These are phyloP conservation scores for Seriola quinqueradiata DNA, from an alignment of 2,113 vertebrate genomes.

Conservation along the genomic window DNA sequence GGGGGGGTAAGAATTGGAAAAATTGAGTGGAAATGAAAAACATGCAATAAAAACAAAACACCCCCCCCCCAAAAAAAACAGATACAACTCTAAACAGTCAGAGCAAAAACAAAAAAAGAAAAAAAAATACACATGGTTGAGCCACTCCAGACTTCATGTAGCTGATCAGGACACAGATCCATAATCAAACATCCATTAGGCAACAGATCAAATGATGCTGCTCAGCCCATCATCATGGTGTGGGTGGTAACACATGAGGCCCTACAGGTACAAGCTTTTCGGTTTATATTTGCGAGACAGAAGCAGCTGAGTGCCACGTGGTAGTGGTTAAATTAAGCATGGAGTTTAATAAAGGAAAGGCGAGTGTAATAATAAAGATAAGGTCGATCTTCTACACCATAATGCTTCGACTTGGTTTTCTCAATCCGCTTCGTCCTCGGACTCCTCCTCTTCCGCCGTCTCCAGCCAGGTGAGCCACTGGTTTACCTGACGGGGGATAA, in stretches of 20 bases:
- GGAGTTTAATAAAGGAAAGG: constrained; percentile 60
- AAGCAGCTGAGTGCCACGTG: constrained; percentile 87
- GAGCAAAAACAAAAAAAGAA: constrained; percentile 4
- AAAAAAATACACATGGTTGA: constrained; percentile 14
- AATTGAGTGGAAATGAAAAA: constrained; percentile 25
- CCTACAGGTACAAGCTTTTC: constrained; percentile 74
- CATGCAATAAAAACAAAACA: constrained; percentile 32
- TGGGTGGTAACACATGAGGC: constrained; percentile 34
- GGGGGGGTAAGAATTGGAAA: too few species aligned
- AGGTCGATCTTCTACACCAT: constrained; percentile 81
- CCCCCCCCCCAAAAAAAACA: constrained; percentile 2
- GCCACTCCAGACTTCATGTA: constrained; percentile 55
- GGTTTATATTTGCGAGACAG: constrained; percentile 85
- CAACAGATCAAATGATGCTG: constrained; percentile 41
- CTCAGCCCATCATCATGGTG: constrained; percentile 33
- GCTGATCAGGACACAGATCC: constrained; percentile 46
- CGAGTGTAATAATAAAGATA: constrained; percentile 76
- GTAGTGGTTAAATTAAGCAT: constrained; percentile 89
- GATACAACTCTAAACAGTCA: constrained; percentile 17
- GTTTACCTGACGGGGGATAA: constrained; percentile 88
- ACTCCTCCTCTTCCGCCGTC: constrained; percentile 99
- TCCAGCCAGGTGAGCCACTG: constrained; percentile 99
- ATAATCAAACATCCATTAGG: constrained; percentile 38
- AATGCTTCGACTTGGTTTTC: constrained; percentile 89
- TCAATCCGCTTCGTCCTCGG: constrained; percentile 98